These are phyloP conservation scores for Oncorhynchus mykiss DNA, from an alignment of 2,113 vertebrate species.

Conservation along the genomic window DNA sequence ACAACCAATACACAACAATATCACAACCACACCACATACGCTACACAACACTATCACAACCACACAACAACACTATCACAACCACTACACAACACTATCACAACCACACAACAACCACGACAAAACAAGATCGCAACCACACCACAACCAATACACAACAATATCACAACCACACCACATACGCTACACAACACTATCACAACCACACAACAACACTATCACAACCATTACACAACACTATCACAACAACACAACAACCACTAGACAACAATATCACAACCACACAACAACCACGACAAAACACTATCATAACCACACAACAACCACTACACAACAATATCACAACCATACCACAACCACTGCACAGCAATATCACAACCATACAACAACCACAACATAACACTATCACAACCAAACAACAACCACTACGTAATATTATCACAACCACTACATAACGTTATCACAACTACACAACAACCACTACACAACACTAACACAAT, in stretches of 20 bases:
- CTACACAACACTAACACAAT: background rate
- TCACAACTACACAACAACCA: background rate
- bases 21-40: no score
- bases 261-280: background rate
- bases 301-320: background rate
- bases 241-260: no score
- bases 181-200: background rate
- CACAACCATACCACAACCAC: background rate
- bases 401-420: background rate
- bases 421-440: no score
- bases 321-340: no score
- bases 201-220: background rate
- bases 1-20: background rate
- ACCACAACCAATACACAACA: no score
- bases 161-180: no score
- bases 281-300: background rate
- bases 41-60: no score
- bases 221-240: background rate
- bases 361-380: no score
- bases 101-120: background rate
- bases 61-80: no score
- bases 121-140: background rate
- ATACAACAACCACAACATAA: background rate
- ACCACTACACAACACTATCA: no score
- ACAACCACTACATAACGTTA: background rate